Evolutionary conservation across 2,113 vertebrate genomes (phyloP), one percentile per base, ranked within the genome.

Genomic region (Alosa alosa): DNA sequence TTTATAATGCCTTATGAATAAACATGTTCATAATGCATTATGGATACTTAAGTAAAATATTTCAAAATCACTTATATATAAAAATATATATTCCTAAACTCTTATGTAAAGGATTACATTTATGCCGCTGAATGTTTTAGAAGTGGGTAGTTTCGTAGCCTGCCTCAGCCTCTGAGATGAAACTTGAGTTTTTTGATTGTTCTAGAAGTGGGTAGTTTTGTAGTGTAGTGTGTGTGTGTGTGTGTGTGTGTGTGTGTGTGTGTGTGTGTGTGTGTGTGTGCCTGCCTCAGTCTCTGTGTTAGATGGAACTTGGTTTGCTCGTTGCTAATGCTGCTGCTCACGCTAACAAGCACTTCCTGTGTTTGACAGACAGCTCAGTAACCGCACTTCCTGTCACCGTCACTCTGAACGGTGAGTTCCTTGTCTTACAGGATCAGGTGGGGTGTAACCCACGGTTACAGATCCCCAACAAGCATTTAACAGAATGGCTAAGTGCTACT

Each of bases 281-380:
- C 41, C 41, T 44, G 1, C 47, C 9, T 11, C 8, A 49, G 47
- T 13, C 47, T 49, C 47, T 55, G 15, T 55, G 52, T 55, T 15
- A 20, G 52, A 55, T 25, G 31, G 2, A 36, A 18, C 4, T 44
- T 41, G 72, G 72, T 39, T 78, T 39, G 68, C 13, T 78, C 13
- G 2, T 39, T 78, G 31, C 31, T 78, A 78, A 39, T 31, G 11
- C 31, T 78, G 72, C 72, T 39, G 72, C 13, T 78, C 36, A 9
- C 4, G 72, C 31, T 39, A 78, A 78, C 72, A 78, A 15, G 13
- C 31, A 78, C 72, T 78, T 78, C 72, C 72, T 78, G 72, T 78
- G 31, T 78, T 78, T 78, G 72, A 78, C 31, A 17, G 72, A 39
- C 31, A 41, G 22, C 72, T 39, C 25, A 17, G 10, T 39, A 31